A percentile compares a stretch with the other conserved stretches of the same genome.
Evolutionary conservation across 2,113 vertebrate species (phyloP).

Genomic region (Phrynocephalus versicolor): DNA sequence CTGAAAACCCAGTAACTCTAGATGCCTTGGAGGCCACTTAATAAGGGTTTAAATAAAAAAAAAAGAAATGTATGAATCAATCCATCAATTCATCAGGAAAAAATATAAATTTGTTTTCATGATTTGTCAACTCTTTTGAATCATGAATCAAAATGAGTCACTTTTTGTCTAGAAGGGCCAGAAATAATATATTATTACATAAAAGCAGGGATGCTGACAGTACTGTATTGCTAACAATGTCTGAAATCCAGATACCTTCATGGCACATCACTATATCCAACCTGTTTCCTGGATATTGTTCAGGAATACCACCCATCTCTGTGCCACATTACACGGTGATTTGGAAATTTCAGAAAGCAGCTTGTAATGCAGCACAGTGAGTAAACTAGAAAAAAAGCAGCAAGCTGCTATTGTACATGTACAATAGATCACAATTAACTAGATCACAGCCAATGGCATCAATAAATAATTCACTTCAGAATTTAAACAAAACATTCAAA

Average conservation of each 20-base stretch:
- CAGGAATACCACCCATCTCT: neutral
- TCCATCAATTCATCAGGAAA: too few species aligned
- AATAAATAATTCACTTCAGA: constrained; percentile 11
- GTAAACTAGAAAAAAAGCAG: neutral
- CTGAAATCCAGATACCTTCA: neutral
- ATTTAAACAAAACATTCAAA: neutral
- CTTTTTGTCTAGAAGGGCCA: neutral
- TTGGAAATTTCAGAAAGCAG: neutral
- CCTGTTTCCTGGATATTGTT: neutral
- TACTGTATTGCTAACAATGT: neutral
- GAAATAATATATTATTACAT: neutral
- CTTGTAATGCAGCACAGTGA: neutral
- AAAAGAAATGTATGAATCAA: too few species aligned
- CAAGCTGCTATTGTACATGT: neutral
- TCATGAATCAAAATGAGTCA: too few species aligned
- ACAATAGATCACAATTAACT: neutral
- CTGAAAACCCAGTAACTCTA: too few species aligned
- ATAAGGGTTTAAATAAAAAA: too few species aligned
- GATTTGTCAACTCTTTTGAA: too few species aligned
- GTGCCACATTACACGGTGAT: neutral
- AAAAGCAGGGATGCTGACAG: neutral
- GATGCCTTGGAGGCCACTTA: too few species aligned
- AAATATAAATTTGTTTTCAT: too few species aligned
- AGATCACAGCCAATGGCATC: neutral
- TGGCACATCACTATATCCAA: neutral